Evolutionary conservation across 2,888 invertebrate genomes (phyloP), one percentile per base, ranked within the genome.

Genomic region (Bembecia ichneumoniformis): DNA sequence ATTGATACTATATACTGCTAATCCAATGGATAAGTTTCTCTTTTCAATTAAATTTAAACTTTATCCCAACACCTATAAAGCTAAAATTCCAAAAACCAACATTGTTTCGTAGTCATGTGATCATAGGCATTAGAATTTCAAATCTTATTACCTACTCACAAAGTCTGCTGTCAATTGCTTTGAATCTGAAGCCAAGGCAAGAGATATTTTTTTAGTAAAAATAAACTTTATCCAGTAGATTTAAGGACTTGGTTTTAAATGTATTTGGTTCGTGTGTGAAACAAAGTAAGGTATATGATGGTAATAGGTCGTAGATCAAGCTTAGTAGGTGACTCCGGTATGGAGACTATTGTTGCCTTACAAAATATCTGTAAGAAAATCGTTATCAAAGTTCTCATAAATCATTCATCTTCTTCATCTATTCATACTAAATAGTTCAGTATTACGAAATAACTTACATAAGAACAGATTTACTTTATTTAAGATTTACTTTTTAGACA

Each of bases 1-100:
- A 83, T 83, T 82, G 83, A 82, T 82, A 71, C 68, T 80, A 75
- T 75, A 68, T 74, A 68, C 40, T 40, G 40, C 13, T 28, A 40
- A 40, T 40, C 40, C 13, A 7, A 28, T 5, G 40, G 14, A 40
- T 40, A 40, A n/a, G 7, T 40, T 40, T 40, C 14, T n/a, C 7
- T 4, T 40, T 40, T 5, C 40, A 40, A 40, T 14, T 14, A n/a
- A 40, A 40, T 11, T 40, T 40, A 14, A 40, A 40, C 40, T n/a
- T 14, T 40, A 5, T 11, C n/a, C 11, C 40, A 11, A 14, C 5
- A 11, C 11, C 5, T 0, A 13, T 40, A 40, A 40, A 40, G 40
- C 3, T 40, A 1, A 14, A 5, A 13, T 40, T 40, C 14, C 11
- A 11, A 13, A 3, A 28, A 28, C 28, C 2, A 7, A 13, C n/a